Evolutionary conservation across 2,113 vertebrate species (phyloP).

Genomic region (Pterocles gutturalis): DNA sequence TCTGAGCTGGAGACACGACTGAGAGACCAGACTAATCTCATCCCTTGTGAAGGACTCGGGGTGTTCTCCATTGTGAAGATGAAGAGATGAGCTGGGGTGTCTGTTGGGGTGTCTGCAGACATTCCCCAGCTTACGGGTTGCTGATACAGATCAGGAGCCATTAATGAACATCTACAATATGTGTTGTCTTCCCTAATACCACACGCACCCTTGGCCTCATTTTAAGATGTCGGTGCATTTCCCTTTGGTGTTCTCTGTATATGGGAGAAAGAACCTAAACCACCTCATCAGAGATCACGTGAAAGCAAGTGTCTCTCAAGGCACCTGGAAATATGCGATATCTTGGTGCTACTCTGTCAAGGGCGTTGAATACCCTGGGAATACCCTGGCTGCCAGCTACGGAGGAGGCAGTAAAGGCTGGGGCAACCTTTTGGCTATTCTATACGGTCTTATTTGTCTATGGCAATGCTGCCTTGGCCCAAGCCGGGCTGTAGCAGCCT

Average conservation of each 20-base stretch:
- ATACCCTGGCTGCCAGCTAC: background rate
- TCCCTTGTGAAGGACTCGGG: background rate
- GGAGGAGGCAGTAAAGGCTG: background rate
- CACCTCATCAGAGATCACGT: background rate
- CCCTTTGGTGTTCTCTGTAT: background rate
- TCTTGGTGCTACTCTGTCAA: background rate
- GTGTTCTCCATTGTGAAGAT: background rate
- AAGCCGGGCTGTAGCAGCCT: background rate
- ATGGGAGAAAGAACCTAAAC: background rate
- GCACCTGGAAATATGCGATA: background rate
- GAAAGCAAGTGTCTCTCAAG: background rate
- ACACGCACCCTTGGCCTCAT: background rate
- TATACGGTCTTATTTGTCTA: background rate
- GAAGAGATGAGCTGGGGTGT: background rate
- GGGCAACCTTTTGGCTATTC: background rate
- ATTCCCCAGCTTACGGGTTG: background rate
- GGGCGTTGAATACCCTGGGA: background rate
- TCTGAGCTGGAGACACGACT: background rate
- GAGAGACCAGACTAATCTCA: background rate
- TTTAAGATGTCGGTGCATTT: background rate
- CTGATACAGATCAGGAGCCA: slow-evolving; percentile 2
- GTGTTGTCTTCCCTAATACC: background rate
- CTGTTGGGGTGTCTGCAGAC: background rate
- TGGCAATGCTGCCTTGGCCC: background rate
- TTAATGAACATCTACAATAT: background rate